Evolutionary conservation across 2,797 vertebrate species (phyloP).

Genomic region (Pangasius larnaudii): DNA sequence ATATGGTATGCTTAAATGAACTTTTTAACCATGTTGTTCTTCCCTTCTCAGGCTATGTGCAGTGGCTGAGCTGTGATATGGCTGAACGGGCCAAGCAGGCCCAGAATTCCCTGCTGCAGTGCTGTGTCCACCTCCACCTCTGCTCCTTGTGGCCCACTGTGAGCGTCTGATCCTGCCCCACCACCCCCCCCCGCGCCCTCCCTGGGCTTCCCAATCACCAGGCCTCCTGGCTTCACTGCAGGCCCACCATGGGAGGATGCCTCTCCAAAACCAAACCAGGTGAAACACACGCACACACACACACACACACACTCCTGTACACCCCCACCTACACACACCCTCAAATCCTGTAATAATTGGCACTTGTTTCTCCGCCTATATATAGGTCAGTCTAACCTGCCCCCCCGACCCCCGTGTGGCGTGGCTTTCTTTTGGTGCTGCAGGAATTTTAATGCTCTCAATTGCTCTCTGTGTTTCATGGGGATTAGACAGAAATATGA

Average conservation of each 20-base stretch:
- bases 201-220: slow-evolving; percentile 63
- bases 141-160: slow-evolving; percentile 61
- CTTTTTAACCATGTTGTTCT: neutral
- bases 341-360: slow-evolving; percentile 61
- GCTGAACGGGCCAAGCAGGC: slow-evolving; percentile 69
- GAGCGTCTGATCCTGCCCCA: slow-evolving; percentile 64
- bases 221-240: slow-evolving; percentile 63
- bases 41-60: slow-evolving; percentile 67
- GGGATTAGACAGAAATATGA: slow-evolving; percentile 67
- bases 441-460: slow-evolving; percentile 73
- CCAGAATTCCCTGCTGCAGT: slow-evolving; percentile 65
- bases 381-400: slow-evolving; percentile 61
- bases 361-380: slow-evolving; percentile 56
- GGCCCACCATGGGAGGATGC: slow-evolving; percentile 89
- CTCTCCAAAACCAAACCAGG: slow-evolving; percentile 96
- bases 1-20: neutral
- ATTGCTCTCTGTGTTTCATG: slow-evolving; percentile 66
- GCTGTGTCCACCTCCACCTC: slow-evolving; percentile 63
- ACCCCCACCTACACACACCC: slow-evolving; percentile 15
- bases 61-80: slow-evolving; percentile 76
- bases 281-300: slow-evolving; percentile 59
- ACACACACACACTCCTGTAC: neutral
- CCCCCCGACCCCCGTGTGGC: slow-evolving; percentile 56
- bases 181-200: slow-evolving; percentile 47
- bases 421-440: slow-evolving; percentile 59